phyloP scores from a whole-genome alignment of 2,113 vertebrate genomes.

The Pollimyrus isidori region DNA sequence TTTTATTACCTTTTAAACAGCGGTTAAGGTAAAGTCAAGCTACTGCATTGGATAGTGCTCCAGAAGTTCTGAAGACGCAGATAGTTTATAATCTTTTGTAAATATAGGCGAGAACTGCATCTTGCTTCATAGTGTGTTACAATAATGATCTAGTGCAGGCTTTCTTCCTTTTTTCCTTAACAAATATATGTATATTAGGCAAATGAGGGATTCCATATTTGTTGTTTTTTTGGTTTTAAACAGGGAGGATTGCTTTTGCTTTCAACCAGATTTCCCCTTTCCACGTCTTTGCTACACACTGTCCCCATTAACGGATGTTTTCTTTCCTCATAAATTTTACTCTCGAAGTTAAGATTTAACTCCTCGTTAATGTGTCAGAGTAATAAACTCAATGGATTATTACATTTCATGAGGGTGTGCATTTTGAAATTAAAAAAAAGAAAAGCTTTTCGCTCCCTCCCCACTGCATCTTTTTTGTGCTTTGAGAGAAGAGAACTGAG shows the following conservation, averaged over 20 bases:
- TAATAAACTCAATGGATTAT: conserved; percentile 52
- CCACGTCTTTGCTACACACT: conserved; percentile 50
- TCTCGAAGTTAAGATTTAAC: conserved; percentile 27
- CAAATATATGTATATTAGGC: conserved; percentile 61
- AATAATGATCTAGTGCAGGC: conserved; percentile 45
- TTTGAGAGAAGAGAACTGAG: conserved; percentile 65
- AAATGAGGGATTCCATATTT: conserved; percentile 40
- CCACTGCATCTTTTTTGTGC: conserved; percentile 61
- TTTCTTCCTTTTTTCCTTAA: conserved; percentile 40
- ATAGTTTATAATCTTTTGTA: conserved; percentile 19
- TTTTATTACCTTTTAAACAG: conserved; percentile 27
- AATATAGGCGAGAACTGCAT: conserved; percentile 37
- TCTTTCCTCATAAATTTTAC: conserved; percentile 13
- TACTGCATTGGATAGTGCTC: conserved; percentile 22
- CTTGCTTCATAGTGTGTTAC: conserved; percentile 36
- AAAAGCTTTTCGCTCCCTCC: conserved; percentile 27
- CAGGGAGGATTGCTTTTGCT: conserved; percentile 49
- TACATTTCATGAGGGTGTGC: conserved; percentile 63
- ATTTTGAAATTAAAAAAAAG: conserved; percentile 70
- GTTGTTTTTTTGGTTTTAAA: conserved; percentile 41
- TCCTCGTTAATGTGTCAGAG: conserved; percentile 32
- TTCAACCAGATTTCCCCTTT: conserved; percentile 56
- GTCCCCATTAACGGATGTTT: conserved; percentile 29
- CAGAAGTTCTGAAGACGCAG: conserved; percentile 15
- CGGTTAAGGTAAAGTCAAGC: conserved; percentile 15